Conservation (phyloP, 30 jellyfish, hydroid and myxozoan genomes). For the Nemopilema nomurai region DNA sequence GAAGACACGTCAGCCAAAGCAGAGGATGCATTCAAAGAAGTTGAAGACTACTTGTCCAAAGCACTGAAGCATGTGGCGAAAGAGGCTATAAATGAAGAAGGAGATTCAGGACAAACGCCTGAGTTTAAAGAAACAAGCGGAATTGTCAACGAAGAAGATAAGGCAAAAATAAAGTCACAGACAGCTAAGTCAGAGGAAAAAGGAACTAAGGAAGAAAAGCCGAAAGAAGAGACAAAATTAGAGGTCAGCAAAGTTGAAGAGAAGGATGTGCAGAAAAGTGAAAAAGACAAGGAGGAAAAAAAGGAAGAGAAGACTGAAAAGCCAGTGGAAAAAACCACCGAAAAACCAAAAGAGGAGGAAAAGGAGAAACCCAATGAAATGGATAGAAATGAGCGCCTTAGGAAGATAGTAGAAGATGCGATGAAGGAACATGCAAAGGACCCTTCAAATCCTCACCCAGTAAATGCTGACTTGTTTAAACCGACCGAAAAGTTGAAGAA, state of each 20-base stretch:
- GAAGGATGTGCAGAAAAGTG: conserved; percentile 3
- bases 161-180: conserved; percentile 18
- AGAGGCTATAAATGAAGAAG: conserved; percentile 65
- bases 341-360: not conserved
- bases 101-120: conserved; percentile 1
- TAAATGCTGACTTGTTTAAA: conserved; percentile 41
- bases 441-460: conserved; percentile 69
- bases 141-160: conserved; percentile 35
- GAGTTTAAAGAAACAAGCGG: conserved; percentile 49
- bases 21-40: conserved; percentile 77
- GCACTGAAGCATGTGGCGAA: conserved; percentile 89
- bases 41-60: conserved; percentile 91
- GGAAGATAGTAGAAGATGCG: conserved; percentile 85
- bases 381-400: conserved; percentile 45
- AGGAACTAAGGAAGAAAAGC: not conserved
- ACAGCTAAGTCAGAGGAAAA: not conserved
- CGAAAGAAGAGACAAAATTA: not conserved
- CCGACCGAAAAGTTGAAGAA: conserved; percentile 39
- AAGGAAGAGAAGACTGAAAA: conserved; percentile 21
- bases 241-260: not conserved
- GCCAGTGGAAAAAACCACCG: not conserved
- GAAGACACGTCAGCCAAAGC: conserved; percentile 57
- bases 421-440: conserved; percentile 88
- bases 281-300: conserved; percentile 1
- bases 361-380: conserved; percentile 7